Evolutionary conservation across 1,140 invertebrate species (phyloP).

Genomic region (Polyergus mexicanus): DNA sequence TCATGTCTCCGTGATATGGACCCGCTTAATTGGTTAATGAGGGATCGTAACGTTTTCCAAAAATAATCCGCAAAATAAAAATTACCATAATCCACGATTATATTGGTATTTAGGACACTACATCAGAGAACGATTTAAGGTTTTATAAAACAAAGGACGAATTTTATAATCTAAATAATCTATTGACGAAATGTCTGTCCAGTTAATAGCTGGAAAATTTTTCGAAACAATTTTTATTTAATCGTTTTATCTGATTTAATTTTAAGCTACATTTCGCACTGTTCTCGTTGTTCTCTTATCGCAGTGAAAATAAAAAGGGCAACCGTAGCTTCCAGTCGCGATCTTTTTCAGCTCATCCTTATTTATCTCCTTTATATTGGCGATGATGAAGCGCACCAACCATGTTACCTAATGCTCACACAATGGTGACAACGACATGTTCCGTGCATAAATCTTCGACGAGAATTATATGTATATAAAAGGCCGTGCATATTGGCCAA

Average conservation of each 20-base stretch:
- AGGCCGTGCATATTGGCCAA: not conserved
- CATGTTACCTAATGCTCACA: constrained; percentile 79
- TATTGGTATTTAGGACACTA: too few species aligned
- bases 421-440: constrained; percentile 79
- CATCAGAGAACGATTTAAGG: not conserved
- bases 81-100: not conserved
- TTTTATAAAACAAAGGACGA: not conserved
- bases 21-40: not conserved
- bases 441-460: constrained; percentile 80
- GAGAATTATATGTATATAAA: constrained; percentile 65
- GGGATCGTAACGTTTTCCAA: not conserved
- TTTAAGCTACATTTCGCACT: not conserved
- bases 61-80: constrained; percentile 1
- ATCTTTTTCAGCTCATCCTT: constrained; percentile 3
- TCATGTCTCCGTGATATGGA: not conserved
- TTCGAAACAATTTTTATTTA: constrained; percentile 19
- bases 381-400: constrained; percentile 76
- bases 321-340: not conserved
- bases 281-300: not conserved
- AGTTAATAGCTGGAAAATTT: not conserved
- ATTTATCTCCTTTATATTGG: constrained; percentile 59
- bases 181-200: not conserved
- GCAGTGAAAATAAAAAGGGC: not conserved
- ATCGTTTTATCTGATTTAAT: not conserved
- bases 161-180: not conserved